A percentile compares a stretch with the other conserved stretches of the same genome.
phyloP scores from a whole-genome alignment of 2,113 vertebrate species.

The Chrysochloris asiatica region DNA sequence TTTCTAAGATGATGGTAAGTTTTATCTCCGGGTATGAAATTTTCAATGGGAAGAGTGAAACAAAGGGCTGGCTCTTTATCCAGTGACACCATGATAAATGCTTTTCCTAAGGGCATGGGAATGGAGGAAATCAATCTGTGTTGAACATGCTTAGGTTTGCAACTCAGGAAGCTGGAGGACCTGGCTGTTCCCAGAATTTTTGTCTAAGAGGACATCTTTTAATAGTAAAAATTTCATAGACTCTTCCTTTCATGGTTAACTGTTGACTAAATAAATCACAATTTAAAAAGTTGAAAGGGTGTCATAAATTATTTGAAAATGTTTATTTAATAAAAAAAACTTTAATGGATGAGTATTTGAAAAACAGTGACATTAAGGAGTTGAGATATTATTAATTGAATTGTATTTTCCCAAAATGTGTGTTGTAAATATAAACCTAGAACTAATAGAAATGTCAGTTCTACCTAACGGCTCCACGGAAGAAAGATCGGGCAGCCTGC shows the following conservation, averaged over 20 bases:
- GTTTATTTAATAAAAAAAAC: neutral
- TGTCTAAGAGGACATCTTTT: constrained; percentile 17
- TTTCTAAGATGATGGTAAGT: constrained; percentile 66
- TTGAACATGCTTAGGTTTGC: constrained; percentile 56
- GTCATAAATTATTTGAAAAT: constrained; percentile 23
- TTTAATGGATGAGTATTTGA: constrained; percentile 24
- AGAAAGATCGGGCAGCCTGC: neutral
- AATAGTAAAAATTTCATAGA: constrained; percentile 30
- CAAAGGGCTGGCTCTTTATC: constrained; percentile 63
- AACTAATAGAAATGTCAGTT: neutral
- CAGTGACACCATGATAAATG: constrained; percentile 64
- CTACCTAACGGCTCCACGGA: neutral
- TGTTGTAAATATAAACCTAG: neutral
- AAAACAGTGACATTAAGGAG: constrained; percentile 10
- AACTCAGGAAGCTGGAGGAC: neutral
- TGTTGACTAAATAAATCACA: constrained; percentile 45
- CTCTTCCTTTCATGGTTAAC: neutral
- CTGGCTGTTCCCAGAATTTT: neutral
- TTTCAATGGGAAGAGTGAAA: constrained; percentile 66
- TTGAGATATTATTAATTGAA: constrained; percentile 12
- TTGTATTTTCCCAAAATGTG: neutral
- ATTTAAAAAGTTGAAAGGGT: constrained; percentile 9
- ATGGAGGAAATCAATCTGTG: constrained; percentile 67
- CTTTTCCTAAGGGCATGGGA: constrained; percentile 42
- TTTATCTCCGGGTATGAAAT: constrained; percentile 72